Evolutionary conservation across 2,113 vertebrate genomes (phyloP).

Genomic region (Syngnathus scovelli): DNA sequence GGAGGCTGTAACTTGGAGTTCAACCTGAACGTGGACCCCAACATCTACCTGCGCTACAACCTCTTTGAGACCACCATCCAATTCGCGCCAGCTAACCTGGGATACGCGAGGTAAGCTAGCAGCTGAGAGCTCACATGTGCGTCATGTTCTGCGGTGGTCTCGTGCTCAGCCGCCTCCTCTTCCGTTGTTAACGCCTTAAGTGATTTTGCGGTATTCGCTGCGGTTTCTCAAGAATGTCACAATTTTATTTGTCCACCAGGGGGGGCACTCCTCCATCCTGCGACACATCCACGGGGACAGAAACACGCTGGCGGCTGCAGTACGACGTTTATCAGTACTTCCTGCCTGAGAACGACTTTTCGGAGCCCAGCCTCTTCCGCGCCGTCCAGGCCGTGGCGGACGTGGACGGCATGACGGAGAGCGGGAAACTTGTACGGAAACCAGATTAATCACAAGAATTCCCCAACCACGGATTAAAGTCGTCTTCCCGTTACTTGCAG

Average conservation of each 20-base stretch:
- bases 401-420: slow-evolving; percentile 62
- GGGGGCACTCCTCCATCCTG: slow-evolving; percentile 69
- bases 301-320: slow-evolving; percentile 75
- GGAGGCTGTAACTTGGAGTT: slow-evolving; percentile 88
- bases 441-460: background rate
- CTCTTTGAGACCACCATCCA: slow-evolving; percentile 79
- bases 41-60: slow-evolving; percentile 83
- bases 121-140: background rate
- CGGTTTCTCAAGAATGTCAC: too few relatives aligned
- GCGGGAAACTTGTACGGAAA: slow-evolving; percentile 47
- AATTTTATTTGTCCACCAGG: slow-evolving; percentile 53
- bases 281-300: slow-evolving; percentile 48
- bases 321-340: slow-evolving; percentile 92
- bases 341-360: slow-evolving; percentile 80
- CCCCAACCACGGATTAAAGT: background rate
- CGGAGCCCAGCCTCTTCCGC: slow-evolving; percentile 69
- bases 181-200: background rate
- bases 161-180: background rate
- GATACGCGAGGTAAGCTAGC: slow-evolving; percentile 74
- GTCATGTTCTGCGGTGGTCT: background rate
- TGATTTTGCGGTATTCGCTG: background rate
- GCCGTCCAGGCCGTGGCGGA: slow-evolving; percentile 74
- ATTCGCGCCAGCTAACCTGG: slow-evolving; percentile 88
- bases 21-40: slow-evolving; percentile 83
- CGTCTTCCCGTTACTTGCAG: slow-evolving; percentile 47